phyloP scores from a whole-genome alignment of 2,113 vertebrate species.

The Salvelinus alpinus region DNA sequence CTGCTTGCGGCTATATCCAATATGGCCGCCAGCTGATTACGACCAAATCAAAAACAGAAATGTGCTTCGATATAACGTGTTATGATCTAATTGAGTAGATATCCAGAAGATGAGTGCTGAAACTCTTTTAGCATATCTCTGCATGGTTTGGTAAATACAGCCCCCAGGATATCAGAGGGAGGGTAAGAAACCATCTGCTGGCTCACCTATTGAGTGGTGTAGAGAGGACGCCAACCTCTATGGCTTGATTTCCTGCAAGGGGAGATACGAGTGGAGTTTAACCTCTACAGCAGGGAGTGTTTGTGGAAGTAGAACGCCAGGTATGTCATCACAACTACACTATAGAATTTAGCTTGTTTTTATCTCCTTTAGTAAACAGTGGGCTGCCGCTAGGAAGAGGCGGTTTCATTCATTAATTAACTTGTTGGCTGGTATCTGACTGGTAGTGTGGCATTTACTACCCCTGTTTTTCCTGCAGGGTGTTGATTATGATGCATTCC shows the following conservation, averaged over 20 bases:
- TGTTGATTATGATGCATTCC: no score
- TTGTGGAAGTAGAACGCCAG: not conserved
- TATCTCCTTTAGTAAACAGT: not conserved
- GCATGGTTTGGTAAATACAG: slow-evolving; percentile 16
- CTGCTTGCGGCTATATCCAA: no score
- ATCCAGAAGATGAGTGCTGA: slow-evolving; percentile 3
- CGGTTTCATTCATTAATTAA: no score
- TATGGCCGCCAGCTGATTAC: no score
- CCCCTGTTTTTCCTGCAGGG: no score
- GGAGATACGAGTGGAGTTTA: not conserved
- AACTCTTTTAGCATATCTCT: not conserved
- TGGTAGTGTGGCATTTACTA: no score
- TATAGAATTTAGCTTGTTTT: not conserved
- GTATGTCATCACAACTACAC: not conserved
- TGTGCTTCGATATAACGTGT: not conserved
- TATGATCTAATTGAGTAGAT: slow-evolving; percentile 19
- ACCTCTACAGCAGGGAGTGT: not conserved
- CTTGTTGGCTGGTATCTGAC: no score
- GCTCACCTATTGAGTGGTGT: slow-evolving; percentile 3
- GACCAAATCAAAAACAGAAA: no score
- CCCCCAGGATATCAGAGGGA: slow-evolving; percentile 4
- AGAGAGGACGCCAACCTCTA: slow-evolving; percentile 10
- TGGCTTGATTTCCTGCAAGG: slow-evolving; percentile 1
- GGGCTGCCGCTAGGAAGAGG: no score
- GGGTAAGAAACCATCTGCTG: slow-evolving; percentile 19